phyloP scores from a whole-genome alignment of 2,888 invertebrate species.

The Patella ulyssiponensis region DNA sequence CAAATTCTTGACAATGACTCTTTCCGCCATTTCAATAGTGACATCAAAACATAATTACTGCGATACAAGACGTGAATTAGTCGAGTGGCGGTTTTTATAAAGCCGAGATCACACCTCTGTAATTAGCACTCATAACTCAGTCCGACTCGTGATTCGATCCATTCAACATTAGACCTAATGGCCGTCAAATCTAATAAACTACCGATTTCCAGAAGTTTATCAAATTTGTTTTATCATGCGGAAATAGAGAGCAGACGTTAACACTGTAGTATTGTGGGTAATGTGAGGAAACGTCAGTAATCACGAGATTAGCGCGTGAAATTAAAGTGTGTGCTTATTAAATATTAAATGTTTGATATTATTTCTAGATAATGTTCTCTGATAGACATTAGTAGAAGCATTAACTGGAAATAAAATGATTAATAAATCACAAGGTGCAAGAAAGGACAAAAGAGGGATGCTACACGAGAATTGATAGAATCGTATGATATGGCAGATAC shows the following conservation, averaged over 20 bases:
- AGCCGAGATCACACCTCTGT: not conserved
- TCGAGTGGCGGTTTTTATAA: conserved; percentile 7
- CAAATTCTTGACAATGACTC: too few species aligned
- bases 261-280: conserved; percentile 7
- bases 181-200: conserved; percentile 8
- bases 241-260: conserved; percentile 12
- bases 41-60: conserved; percentile 1
- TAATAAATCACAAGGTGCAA: conserved; percentile 4
- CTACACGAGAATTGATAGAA: too few species aligned
- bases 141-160: conserved; percentile 1
- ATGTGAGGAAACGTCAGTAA: conserved; percentile 9
- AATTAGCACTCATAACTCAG: conserved; percentile 3
- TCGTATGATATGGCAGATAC: too few species aligned
- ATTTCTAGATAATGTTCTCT: conserved; percentile 11
- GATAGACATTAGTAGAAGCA: conserved; percentile 2
- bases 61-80: conserved; percentile 7
- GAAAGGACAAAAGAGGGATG: not conserved
- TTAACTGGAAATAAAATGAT: conserved; percentile 9
- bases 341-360: conserved; percentile 12
- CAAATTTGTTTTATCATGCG: conserved; percentile 10
- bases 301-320: conserved; percentile 11
- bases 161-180: conserved; percentile 8
- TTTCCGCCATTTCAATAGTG: not conserved
- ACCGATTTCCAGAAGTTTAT: conserved; percentile 7
- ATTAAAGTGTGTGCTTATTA: conserved; percentile 11